Percentiles rank a stretch among this genome's conserved stretches.
Conservation (phyloP, 2,888 invertebrate species). For the Eristalinus sepulchralis region DNA sequence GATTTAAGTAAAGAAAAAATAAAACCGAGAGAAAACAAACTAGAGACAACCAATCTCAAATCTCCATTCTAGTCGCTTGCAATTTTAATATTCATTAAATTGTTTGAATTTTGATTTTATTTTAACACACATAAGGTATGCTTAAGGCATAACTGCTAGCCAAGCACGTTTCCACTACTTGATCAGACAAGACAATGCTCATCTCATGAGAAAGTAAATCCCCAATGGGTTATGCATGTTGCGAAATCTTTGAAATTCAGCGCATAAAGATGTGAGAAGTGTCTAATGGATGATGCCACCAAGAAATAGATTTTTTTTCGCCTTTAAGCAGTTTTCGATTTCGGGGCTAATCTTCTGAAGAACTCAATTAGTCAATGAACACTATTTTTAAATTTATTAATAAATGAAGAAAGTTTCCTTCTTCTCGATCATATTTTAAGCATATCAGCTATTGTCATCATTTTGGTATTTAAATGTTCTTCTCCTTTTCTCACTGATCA, state of each 20-base stretch:
- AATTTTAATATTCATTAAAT: background rate
- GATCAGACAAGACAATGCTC: background rate
- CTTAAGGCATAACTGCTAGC: background rate
- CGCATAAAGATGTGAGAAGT: background rate
- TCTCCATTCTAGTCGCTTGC: background rate
- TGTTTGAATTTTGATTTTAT: background rate
- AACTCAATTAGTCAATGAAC: background rate
- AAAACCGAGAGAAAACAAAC: too few relatives aligned
- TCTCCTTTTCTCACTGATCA: background rate
- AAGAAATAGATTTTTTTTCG: background rate
- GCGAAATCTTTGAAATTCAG: background rate
- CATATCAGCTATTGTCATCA: background rate
- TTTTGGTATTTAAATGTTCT: slow-evolving; percentile 7
- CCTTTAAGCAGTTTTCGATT: background rate
- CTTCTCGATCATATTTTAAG: background rate
- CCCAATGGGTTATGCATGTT: background rate
- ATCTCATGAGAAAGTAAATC: background rate
- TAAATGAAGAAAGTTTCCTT: background rate
- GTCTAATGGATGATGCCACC: background rate
- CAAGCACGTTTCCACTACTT: background rate
- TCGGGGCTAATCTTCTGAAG: background rate
- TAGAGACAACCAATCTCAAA: background rate
- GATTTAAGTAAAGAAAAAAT: too few relatives aligned
- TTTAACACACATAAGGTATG: background rate
- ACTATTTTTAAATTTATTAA: background rate